Evolutionary conservation across 2,888 invertebrate species (phyloP).

Genomic region (Eretmocerus hayati): DNA sequence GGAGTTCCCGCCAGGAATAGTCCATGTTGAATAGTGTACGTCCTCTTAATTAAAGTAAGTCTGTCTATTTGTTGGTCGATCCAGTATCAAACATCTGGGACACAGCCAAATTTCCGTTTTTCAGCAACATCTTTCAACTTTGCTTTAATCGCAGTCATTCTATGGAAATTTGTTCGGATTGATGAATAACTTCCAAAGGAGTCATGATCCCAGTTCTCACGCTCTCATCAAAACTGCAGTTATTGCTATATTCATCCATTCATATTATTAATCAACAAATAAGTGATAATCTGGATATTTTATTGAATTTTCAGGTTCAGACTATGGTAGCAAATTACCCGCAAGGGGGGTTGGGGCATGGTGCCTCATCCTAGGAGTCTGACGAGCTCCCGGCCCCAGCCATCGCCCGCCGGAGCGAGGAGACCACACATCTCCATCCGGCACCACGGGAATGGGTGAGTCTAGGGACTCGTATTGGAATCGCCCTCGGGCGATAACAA

Average conservation of each 20-base stretch:
- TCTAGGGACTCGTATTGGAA: too few species aligned
- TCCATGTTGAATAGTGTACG: conserved; percentile 71
- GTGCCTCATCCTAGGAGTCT: too few species aligned
- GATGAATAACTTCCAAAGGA: conserved; percentile 64
- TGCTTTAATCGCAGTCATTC: conserved; percentile 78
- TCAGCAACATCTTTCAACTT: conserved; percentile 65
- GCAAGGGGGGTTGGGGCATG: too few species aligned
- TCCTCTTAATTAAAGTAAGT: conserved; percentile 60
- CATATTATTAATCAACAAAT: neutral
- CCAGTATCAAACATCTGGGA: neutral
- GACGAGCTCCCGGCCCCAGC: too few species aligned
- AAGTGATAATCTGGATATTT: neutral
- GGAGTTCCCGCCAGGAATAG: conserved; percentile 53
- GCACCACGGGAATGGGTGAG: too few species aligned
- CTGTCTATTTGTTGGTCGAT: too few species aligned
- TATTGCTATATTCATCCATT: conserved; percentile 18
- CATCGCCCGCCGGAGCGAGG: too few species aligned
- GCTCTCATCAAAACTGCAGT: conserved; percentile 39
- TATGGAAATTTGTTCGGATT: conserved; percentile 85
- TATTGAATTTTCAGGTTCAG: conserved; percentile 53
- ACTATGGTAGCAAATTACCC: too few species aligned
- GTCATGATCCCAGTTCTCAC: conserved; percentile 37
- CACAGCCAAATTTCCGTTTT: too few species aligned
- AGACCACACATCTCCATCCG: too few species aligned
- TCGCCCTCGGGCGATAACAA: too few species aligned